Percentiles rank a stretch among this genome's conserved stretches.
phyloP scores from a whole-genome alignment of 2,113 vertebrate species.

The Cyprinodon tularosa region DNA sequence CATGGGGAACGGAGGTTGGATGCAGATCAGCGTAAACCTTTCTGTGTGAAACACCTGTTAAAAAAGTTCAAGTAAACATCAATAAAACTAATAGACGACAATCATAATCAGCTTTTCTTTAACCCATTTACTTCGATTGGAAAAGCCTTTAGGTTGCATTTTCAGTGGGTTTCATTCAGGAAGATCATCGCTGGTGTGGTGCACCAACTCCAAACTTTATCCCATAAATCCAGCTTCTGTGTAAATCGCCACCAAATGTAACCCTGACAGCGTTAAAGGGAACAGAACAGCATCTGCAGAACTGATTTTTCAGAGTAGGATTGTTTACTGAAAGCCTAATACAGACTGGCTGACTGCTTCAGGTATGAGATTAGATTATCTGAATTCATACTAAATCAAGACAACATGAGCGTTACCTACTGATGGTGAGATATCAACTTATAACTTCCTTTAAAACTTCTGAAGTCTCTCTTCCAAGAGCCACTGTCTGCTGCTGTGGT shows the following conservation, averaged over 20 bases:
- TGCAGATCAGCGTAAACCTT: neutral
- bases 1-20: neutral
- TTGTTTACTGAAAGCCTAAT: too few relatives aligned
- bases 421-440: neutral
- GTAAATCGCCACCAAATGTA: neutral
- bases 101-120: neutral
- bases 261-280: neutral
- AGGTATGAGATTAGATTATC: neutral
- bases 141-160: neutral
- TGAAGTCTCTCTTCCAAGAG: neutral
- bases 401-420: neutral
- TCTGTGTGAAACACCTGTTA: neutral
- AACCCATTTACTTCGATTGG: neutral
- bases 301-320: neutral
- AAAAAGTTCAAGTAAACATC: neutral
- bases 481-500: too few relatives aligned
- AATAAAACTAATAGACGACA: neutral
- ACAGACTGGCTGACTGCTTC: neutral
- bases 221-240: neutral
- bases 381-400: neutral
- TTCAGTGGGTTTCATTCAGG: neutral
- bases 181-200: neutral
- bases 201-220: neutral
- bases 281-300: neutral
- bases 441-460: neutral